Base-by-base conservation (phyloP, 2,113 vertebrate genomes). In the Petrocephalus microphthalmus region DNA sequence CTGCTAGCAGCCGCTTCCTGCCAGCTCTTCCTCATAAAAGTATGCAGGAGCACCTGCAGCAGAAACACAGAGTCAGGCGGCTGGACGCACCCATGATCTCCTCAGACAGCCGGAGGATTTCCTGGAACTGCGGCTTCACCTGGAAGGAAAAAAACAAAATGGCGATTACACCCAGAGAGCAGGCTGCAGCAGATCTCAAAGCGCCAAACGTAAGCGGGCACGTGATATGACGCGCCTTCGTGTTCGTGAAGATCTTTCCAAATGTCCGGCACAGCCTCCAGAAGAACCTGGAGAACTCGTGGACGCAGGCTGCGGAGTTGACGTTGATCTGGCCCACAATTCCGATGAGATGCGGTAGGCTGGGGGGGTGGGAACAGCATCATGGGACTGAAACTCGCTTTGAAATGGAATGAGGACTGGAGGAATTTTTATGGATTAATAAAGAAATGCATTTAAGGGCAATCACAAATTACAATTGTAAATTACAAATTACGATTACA, bases 61-160 rank as follows among this genome's bases (percentile, higher is more conserved):
- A 49, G 0, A 51, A 4, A 51, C 3, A 10, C 7, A n/a, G 15
- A 5, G 22, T 64, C 85, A 42, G 17, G 20, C 29, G 25, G 6
- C 85, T n/a, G 11, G 86, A 93, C 97, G 96, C 93, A 99, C 98
- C 98, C 90, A 99, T 96, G 52, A 98, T 98, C 94, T 99, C 98
- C 93, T 99, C 98, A 90, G 98, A 99, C 0, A 99, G 94, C 89
- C 98, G 95, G 92, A 99, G 95, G 91, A 99, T 99, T 95, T 99
- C 98, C 91, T 99, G 98, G 91, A 99, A 99, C 89, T 99, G 98
- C 89, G 98, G 98, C 94, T 99, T 99, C 90, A 99, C 97, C 98
- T 99, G 87, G 11, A 85, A 54, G 52, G 5, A 17, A 64, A 5
- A 20, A 51, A 42, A 81, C 25, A 67, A 1, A 67, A 15, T 13